Evolutionary conservation across 2,113 vertebrate species (phyloP), one percentile per base, ranked within the genome.

Genomic region (Grammomys surdaster): DNA sequence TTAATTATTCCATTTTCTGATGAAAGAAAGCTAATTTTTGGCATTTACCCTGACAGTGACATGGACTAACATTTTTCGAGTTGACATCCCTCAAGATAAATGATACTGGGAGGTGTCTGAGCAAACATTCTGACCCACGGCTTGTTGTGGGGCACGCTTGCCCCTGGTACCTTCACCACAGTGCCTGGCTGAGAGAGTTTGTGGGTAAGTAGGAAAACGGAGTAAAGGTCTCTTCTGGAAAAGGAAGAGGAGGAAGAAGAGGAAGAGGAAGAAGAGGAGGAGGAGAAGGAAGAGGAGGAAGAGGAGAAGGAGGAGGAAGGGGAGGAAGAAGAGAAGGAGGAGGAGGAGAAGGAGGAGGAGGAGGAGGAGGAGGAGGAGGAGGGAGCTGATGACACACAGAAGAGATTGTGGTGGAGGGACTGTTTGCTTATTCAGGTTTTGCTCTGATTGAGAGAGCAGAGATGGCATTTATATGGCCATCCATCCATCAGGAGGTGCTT

Each of bases 1-100:
- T 99, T 99, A 98, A 98, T 99, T 99, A 98, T 98, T 99, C 98
- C 94, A 82, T 97, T 98, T 98, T 97, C 97, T 98, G 98, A 98
- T 98, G 98, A 98, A 99, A 98, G 98, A 98, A 98, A 99, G 98
- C 98, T 98, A 98, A 98, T 98, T 98, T 98, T 98, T 99, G 98
- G 98, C 98, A 98, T 98, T 99, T 98, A 98, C 98, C 98, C 96
- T 97, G 98, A 98, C 98, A 98, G 98, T 98, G 98, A 99, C 98
- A 98, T 0, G 97, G 88, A 73, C 98, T 99, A 99, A 99, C 98
- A 98, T 99, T 99, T 99, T 98, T 98, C 97, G 98, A 98, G 98
- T 91, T 98, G 98, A 98, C 98, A 98, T 98, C 97, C 92, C 98
- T 98, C 98, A 98, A 98, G 98, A 99, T 98, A 99, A 98, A 99